Percentiles rank a stretch among this genome's conserved stretches.
Evolutionary conservation across 2,797 vertebrate species (phyloP).

Genomic region (Sebastolobus altivelis): DNA sequence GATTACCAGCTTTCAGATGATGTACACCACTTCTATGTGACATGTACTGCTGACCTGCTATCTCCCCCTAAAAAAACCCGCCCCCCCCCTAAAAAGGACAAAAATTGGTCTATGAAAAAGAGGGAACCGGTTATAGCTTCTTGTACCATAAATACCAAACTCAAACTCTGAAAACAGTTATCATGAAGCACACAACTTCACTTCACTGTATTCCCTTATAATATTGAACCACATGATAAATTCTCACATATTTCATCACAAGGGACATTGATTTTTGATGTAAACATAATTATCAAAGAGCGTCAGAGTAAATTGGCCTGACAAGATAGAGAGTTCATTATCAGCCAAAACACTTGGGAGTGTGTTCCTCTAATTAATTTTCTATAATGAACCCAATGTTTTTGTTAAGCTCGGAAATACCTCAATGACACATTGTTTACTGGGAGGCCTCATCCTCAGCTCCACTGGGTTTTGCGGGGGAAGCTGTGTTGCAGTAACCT

Average conservation of each 20-base stretch:
- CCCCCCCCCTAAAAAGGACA: too few relatives aligned
- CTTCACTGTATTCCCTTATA: slow-evolving; percentile 20
- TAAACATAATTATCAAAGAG: slow-evolving; percentile 86
- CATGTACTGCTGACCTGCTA: too few relatives aligned
- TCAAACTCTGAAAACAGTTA: slow-evolving; percentile 16
- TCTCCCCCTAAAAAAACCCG: too few relatives aligned
- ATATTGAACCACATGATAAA: slow-evolving; percentile 48
- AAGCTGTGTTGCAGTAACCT: slow-evolving; percentile 1
- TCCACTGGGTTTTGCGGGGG: slow-evolving; percentile 61
- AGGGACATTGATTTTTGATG: slow-evolving; percentile 82
- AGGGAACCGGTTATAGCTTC: too few relatives aligned
- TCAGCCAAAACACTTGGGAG: slow-evolving; percentile 87
- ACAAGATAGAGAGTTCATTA: slow-evolving; percentile 87
- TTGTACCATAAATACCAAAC: not conserved
- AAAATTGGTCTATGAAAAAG: too few relatives aligned
- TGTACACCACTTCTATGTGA: too few relatives aligned
- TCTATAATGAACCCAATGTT: slow-evolving; percentile 85
- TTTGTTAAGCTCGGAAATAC: slow-evolving; percentile 83
- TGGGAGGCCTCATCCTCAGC: slow-evolving; percentile 58
- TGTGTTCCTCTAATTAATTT: slow-evolving; percentile 87
- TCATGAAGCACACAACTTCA: not conserved
- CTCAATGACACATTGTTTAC: slow-evolving; percentile 83
- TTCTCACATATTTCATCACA: slow-evolving; percentile 71
- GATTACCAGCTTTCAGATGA: too few relatives aligned
- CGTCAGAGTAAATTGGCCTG: slow-evolving; percentile 81